phyloP scores from a whole-genome alignment of 92 coral and sea anemone genomes.

The Parazoanthus darwini region DNA sequence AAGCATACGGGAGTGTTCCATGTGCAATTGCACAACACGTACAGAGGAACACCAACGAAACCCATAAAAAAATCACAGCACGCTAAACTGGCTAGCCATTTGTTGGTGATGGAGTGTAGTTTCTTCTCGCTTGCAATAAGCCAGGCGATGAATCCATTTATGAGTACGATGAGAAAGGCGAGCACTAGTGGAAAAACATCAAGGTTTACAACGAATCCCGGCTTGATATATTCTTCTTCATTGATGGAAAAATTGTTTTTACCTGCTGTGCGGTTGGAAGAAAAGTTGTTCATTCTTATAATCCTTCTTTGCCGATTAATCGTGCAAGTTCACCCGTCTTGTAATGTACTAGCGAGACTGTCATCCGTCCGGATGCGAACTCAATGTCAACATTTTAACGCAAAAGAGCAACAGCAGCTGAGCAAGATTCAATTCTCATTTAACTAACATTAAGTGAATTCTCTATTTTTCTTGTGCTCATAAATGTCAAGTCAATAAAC shows the following conservation, averaged over 20 bases:
- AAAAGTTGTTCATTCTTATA: not conserved
- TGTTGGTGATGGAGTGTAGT: conserved; percentile 32
- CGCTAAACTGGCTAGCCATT: conserved; percentile 38
- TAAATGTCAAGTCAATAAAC: not conserved
- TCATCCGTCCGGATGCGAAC: not conserved
- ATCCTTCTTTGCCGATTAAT: not conserved
- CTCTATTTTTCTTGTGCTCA: not conserved
- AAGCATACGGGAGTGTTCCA: conserved; percentile 12
- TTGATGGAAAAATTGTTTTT: not conserved
- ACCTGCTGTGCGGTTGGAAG: not conserved
- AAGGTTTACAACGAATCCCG: not conserved
- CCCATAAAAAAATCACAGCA: conserved; percentile 35
- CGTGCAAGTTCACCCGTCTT: not conserved
- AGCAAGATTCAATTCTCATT: not conserved
- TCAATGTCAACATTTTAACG: not conserved
- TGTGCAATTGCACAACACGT: conserved; percentile 20
- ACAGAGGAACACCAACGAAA: conserved; percentile 16
- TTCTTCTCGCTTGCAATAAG: not conserved
- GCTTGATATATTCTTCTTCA: not conserved
- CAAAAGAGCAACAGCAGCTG: not conserved
- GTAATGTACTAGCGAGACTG: not conserved
- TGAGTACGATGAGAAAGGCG: conserved; percentile 8
- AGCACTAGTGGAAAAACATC: conserved; percentile 9
- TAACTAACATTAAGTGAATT: not conserved
- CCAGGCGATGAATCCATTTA: conserved; percentile 19